Evolutionary conservation across 2,888 invertebrate genomes (phyloP), one percentile per base, ranked within the genome.

Genomic region (Monopis laevigella): DNA sequence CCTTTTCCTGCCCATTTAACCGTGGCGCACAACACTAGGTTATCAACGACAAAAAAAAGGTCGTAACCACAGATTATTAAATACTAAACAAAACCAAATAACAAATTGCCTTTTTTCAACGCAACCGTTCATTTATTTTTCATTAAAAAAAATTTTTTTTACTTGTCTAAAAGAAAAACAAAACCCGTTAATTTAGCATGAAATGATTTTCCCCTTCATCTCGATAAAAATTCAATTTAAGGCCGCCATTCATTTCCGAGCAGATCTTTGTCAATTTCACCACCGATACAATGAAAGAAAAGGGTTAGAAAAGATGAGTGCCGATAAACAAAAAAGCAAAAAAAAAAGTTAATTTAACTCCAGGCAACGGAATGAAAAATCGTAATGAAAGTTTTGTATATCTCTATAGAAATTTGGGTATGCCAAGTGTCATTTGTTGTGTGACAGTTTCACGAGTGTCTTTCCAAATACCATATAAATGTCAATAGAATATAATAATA

Each of bases 181-280:
- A 40, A 29, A 35, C 30, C 42, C 42, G 44, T 44, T 44, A 44
- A 44, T 44, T 44, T 44, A 41, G 39, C 44, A 44, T 44, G 44
- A 44, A 44, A 48, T 44, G 47, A 48, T 45, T 49, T 45, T 39
- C 35, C 27, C 63, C 62, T 62, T 58, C 61, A 78, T 80, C 74
- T 56, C 62, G 78, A 80, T 78, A 77, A 75, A 75, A 78, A 77
- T 80, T 77, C 75, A 75, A 77, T 80, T 74, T 73, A 65, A 56
- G 54, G 55, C 58, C 58, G 56, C 56, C 65, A 60, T 61, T 64
- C 62, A 60, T 64, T 58, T 60, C 55, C 48, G 52, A 24, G 29
- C 58, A 30, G 67, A 65, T 65, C 65, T 62, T 71, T 71, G 70
- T 72, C 73, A 68, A 63, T 70, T 59, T 62, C 40, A 21, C 29